Base-by-base conservation (phyloP, 2,888 invertebrate genomes). In the Calameuta pallipes region DNA sequence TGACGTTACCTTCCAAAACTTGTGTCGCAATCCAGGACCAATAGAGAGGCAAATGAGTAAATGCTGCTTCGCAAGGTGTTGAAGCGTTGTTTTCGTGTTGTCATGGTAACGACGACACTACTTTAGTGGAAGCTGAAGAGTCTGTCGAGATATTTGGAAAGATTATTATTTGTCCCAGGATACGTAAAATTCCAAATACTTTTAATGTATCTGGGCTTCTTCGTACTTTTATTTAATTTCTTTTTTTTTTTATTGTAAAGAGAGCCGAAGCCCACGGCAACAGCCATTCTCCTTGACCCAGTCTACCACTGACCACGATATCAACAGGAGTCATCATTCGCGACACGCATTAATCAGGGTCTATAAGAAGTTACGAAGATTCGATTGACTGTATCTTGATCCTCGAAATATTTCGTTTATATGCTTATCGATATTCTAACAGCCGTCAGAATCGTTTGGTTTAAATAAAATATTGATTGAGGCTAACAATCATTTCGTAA, bases 201-300 rank as follows among this genome's bases (percentile, higher is more conserved):
- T 56, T 23, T 9, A 56, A 56, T 23, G 23, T 23, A 23, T 56
- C 23, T 23, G 56, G 56, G 56, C 23, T 6, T 15, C 23, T 56
- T 56, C 9, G 23, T 56, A 23, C 23, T 56, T 23, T 56, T 56
- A 23, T 56, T 56, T 56, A 23, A 23, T 56, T 56, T 56, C 11
- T 71, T 11, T 6, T 71, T 80, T 80, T 80, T 78, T 78, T 76
- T 41, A 35, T 79, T 75, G 77, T 33, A 84, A 82, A 79, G 80
- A 81, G 80, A 71, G 77, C 73, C 80, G 79, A 80, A 83, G 81
- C 82, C 80, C 84, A 82, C 81, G 82, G 84, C 82, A 83, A 86
- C 84, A 84, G 84, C 83, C 82, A 87, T 84, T 85, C 83, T 80
- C 87, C 87, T 87, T 87, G 87, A 87, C 87, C 87, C 83, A 86